Conservation (phyloP, 2,797 vertebrate genomes). For the Syncerus caffer region DNA sequence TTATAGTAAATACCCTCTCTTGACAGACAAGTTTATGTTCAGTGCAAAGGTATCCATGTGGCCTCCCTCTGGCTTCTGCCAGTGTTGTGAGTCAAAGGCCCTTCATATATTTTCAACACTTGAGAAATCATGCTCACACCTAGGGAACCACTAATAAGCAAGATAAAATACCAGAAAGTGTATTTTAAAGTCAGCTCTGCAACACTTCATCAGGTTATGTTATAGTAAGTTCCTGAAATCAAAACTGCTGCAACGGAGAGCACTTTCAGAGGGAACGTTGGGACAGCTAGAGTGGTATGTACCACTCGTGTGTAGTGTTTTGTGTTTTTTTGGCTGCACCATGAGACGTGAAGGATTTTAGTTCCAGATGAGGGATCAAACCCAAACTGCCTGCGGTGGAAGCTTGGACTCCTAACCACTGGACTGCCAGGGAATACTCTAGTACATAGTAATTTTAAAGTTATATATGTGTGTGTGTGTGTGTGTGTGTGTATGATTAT, state of each 20-base stretch:
- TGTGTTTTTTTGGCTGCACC: not conserved
- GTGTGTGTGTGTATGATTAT: not conserved
- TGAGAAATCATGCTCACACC: not conserved
- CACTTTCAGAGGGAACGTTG: not conserved
- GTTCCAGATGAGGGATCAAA: not conserved
- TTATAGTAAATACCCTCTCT: not conserved
- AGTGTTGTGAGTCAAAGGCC: not conserved
- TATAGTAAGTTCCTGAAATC: not conserved
- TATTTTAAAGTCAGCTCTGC: not conserved
- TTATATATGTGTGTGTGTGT: not conserved
- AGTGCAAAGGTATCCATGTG: not conserved
- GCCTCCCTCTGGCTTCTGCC: not conserved
- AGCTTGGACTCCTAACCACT: not conserved
- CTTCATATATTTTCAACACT: not conserved
- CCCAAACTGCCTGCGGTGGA: too few relatives aligned
- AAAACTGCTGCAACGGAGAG: not conserved
- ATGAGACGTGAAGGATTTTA: not conserved
- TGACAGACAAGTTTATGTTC: not conserved
- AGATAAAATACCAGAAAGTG: not conserved
- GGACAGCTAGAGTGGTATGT: not conserved
- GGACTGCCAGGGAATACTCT: not conserved
- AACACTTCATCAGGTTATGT: not conserved
- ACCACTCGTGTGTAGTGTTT: not conserved
- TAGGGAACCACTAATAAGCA: conserved; percentile 1
- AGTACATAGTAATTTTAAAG: not conserved